Evolutionary conservation across 1,140 invertebrate species (phyloP), one percentile per base, ranked within the genome.

Genomic region (Lithobius niger): DNA sequence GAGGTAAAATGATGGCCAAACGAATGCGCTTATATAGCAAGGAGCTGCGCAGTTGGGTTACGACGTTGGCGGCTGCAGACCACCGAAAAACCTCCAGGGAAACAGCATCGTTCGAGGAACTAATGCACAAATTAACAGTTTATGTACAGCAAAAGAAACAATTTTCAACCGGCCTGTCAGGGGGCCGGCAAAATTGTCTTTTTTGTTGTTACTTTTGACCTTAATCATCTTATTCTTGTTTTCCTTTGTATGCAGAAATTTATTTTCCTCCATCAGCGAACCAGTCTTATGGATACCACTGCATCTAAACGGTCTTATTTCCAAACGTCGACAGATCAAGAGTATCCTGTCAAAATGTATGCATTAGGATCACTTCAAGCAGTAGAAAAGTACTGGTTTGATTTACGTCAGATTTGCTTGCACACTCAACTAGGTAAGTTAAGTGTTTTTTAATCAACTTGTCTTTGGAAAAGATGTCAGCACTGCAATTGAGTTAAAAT

Each of bases 341-440:
- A 69, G 1, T 86, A 84, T 64, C 68, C 74, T 0, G 59, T 66
- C 13, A 65, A 73, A 0, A 64, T 63, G 0, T 86, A 80, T 61
- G 55, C 67, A 22, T 84, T 88, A 58, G 58, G 72, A 0, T 70
- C 65, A 2, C 62, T 75, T 1, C 62, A 75, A 6, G 74, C 79
- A 57, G 66, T 88, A 0, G 75, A 80, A 10, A 73, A 77, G n/a
- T 88, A 83, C 65, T 88, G 86, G 86, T 75, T 64, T 52, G 78
- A 83, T 44, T 69, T 87, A 65, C 79, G 80, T 74, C 75, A 74
- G 26, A 80, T 80, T 44, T 79, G 80, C 57, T 73, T 83, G 22
- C 76, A 79, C 55, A 85, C 83, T 0, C 76, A 74, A 36, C 64
- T 86, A 13, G 82, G 82, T 24, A 75, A 74, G 31, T 36, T 10